Conservation (phyloP, 2,113 vertebrate genomes). For the Phaethon lepturus region DNA sequence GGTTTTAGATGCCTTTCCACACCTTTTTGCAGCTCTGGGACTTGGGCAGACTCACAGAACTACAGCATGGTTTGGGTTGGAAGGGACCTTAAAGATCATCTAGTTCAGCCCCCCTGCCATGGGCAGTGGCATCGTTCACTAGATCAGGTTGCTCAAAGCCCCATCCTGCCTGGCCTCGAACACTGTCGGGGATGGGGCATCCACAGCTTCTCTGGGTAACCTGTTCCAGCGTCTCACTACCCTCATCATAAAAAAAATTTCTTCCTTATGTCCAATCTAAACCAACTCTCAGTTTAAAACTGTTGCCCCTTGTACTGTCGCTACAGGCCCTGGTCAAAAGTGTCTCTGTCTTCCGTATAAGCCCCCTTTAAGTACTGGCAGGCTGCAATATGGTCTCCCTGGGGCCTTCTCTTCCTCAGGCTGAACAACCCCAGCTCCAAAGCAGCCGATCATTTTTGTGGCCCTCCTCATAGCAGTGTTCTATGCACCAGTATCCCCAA, state of each 20-base stretch:
- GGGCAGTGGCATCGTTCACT: not conserved
- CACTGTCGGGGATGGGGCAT: rapidly evolving
- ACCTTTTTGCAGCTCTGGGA: not conserved
- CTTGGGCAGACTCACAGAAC: not conserved
- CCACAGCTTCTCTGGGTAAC: not conserved
- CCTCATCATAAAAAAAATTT: not conserved
- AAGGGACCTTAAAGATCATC: not conserved
- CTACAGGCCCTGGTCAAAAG: not conserved
- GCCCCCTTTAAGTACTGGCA: not conserved
- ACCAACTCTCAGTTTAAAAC: not conserved
- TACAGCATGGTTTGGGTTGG: not conserved
- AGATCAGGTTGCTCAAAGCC: not conserved
- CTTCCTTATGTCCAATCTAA: not conserved
- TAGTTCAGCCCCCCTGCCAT: not conserved
- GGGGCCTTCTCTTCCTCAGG: not conserved
- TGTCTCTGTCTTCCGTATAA: not conserved
- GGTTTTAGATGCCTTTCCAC: not conserved
- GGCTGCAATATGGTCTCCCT: rapidly evolving
- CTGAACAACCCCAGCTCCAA: not conserved
- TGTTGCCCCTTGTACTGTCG: not conserved
- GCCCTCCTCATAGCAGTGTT: not conserved
- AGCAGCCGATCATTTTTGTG: not conserved
- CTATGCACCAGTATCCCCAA: not conserved
- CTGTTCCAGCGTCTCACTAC: not conserved
- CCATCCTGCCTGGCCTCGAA: not conserved